A percentile compares a stretch with the other conserved stretches of the same genome.
These are phyloP conservation scores for Drosophila anomalata DNA, from an alignment of 2,888 invertebrate genomes.

Conservation along the genomic window DNA sequence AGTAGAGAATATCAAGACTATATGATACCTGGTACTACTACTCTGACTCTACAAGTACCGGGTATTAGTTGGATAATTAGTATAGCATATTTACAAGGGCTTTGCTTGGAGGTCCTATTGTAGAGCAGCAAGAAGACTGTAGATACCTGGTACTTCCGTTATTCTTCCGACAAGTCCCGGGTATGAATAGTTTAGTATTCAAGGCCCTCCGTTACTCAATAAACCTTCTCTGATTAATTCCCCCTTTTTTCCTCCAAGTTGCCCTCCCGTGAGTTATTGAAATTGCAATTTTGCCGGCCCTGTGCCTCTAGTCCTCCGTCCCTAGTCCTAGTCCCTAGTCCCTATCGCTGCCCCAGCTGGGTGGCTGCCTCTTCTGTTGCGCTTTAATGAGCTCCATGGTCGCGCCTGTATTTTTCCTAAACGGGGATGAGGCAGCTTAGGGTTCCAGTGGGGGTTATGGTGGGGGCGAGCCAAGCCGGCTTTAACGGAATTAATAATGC, in stretches of 20 bases:
- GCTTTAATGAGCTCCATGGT: conserved; percentile 41
- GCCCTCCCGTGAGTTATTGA: conserved; percentile 55
- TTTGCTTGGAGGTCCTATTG: no score
- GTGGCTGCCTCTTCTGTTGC: background rate
- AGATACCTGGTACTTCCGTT: no score
- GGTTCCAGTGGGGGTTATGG: no score
- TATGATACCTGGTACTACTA: no score
- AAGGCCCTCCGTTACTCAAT: no score
- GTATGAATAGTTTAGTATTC: no score
- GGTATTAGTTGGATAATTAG: no score
- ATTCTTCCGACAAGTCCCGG: background rate
- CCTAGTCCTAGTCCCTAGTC: no score
- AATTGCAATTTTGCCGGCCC: conserved; percentile 54
- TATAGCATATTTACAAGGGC: no score
- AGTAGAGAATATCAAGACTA: no score
- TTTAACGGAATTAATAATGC: conserved; percentile 69
- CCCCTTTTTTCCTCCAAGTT: conserved; percentile 5
- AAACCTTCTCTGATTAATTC: no score
- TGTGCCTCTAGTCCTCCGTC: background rate
- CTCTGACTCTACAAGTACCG: no score
- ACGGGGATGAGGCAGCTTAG: background rate
- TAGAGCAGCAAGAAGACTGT: background rate
- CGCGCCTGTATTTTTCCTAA: conserved; percentile 2
- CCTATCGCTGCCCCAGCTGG: background rate
- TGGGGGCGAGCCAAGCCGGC: conserved; percentile 25